Evolutionary conservation across 2,888 invertebrate genomes (phyloP), one percentile per base, ranked within the genome.

Genomic region (Acleris literana): DNA sequence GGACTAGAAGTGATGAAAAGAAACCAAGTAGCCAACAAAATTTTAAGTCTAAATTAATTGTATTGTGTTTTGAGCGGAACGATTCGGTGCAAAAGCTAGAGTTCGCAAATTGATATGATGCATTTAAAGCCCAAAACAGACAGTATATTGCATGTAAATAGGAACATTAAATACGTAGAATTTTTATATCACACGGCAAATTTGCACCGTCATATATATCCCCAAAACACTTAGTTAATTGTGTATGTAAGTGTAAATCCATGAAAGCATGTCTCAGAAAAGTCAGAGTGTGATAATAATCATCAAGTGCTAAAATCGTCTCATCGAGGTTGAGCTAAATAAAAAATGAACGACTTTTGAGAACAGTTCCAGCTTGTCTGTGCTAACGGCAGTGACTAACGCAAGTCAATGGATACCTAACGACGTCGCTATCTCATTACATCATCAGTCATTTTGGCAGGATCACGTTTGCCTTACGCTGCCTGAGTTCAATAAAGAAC

Each of bases 241-340:
- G 71, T 74, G 70, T 78, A 76, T 83, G 76, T 80, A 76, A 78
- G 76, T 76, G 77, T 83, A 78, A 84, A 86, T 88, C 92, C 92
- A 92, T 83, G 92, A 92, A 92, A 92, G 92, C 92, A 92, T 92
- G 92, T 92, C 92, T 92, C 92, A 92, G 92, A 92, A 87, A 85
- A 78, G 81, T 76, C 78, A 83, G 86, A 88, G 83, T 87, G 86
- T 86, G 73, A 64, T 69, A 69, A 85, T 79, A 85, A 70, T 78
- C 77, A 78, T 76, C 76, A 81, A 81, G 78, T 81, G 85, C 87
- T 88, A 83, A 85, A 84, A 74, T 77, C 70, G 61, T 74, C 80
- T 80, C 78, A 75, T 81, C 74, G 76, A 82, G 85, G 87, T 86
- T 88, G 89, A 87, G 89, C 86, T 88, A 89, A 82, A 78, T 78